Base-by-base conservation (phyloP, 2,888 invertebrate species). In the Drosophila diplacantha region DNA sequence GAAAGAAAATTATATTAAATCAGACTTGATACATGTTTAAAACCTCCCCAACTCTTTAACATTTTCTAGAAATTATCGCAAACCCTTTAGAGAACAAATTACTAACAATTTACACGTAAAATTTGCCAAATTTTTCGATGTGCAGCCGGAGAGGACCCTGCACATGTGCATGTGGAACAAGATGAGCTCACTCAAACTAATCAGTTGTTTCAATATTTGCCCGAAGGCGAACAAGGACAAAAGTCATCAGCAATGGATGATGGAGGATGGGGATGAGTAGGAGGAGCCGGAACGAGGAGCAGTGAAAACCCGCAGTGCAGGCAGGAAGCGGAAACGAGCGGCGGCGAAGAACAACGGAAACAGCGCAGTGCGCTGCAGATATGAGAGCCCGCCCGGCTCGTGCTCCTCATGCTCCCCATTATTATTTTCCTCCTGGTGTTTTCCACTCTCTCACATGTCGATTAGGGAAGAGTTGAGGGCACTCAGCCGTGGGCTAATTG, bases 141-240 rank as follows among this genome's bases (percentile, higher is more conserved):
- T 53, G 39, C 44, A 38, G 31, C 20, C 39, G 20, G 16, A 51
- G 26, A 47, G 57, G 14, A n/a, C 16, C 37, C 29, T 20, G 20
- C 18, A 39, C 65, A 43, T 38, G 26, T 44, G 32, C 55, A 50
- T 35, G 41, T 32, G 34, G 35, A 50, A 66, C 67, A 71, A 67
- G 61, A 61, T 66, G 66, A 61, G 62, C 56, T 53, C 69, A 70
- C 67, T 74, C 72, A 66, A 83, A 83, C 81, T 79, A 83, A 79
- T 79, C 83, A 83, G 75, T 78, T 81, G 73, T 75, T 78, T 71
- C 79, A 79, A 79, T 78, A 79, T 79, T 79, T 81, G 69, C 63
- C 64, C 43, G n/a, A 47, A 34, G 47, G 37, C 50, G 65, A 53
- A 60, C 59, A 60, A 71, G 60, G 66, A 55, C 60, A 71, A 70